These are phyloP conservation scores for Antigone vipio DNA, from an alignment of 2,113 vertebrate species.

Conservation along the genomic window DNA sequence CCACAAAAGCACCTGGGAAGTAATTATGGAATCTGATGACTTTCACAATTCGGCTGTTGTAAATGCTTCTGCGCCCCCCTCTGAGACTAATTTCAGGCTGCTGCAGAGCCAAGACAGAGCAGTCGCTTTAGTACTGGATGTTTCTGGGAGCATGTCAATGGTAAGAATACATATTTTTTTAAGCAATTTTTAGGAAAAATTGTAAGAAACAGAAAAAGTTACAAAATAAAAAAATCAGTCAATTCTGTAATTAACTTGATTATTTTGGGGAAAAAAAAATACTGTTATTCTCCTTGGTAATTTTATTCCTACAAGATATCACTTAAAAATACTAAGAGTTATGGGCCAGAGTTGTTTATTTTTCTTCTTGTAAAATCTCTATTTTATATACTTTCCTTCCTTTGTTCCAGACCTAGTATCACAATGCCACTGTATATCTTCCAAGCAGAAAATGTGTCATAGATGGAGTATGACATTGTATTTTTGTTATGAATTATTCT, in stretches of 20 bases:
- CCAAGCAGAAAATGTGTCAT: not conserved
- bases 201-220: not conserved
- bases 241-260: not conserved
- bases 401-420: not conserved
- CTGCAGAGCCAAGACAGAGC: slow-evolving; percentile 44
- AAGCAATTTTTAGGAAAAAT: not conserved
- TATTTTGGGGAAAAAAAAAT: not conserved
- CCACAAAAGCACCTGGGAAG: slow-evolving; percentile 64
- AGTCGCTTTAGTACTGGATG: slow-evolving; percentile 72
- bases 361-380: not conserved
- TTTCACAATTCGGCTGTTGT: not conserved
- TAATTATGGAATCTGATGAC: slow-evolving; percentile 71
- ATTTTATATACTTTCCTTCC: not conserved
- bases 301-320: not conserved
- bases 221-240: not conserved
- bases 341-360: not conserved
- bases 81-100: slow-evolving; percentile 43
- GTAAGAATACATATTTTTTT: slow-evolving; percentile 41
- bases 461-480: not conserved
- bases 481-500: not conserved
- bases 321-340: not conserved
- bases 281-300: not conserved
- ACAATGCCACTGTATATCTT: not conserved
- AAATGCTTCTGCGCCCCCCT: not conserved
- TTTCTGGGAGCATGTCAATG: slow-evolving; percentile 64